These are phyloP conservation scores for Morpho achilles DNA, from an alignment of 2,888 invertebrate species.

Conservation along the genomic window DNA sequence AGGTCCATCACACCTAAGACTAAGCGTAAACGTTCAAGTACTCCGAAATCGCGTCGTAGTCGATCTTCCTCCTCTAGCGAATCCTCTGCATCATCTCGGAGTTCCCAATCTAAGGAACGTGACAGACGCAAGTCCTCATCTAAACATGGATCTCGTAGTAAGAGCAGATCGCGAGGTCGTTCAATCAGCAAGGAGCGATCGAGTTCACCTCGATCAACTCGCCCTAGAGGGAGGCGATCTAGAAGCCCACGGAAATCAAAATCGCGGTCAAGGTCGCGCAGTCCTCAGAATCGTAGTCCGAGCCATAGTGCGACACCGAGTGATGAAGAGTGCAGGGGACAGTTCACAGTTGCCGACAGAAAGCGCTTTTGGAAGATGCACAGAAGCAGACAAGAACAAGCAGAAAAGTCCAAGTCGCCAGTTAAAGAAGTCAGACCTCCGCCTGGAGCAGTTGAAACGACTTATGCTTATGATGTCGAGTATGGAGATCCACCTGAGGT, in stretches of 20 bases:
- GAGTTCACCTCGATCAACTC: conserved; percentile 14
- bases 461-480: conserved; percentile 55
- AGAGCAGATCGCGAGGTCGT: conserved; percentile 44
- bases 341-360: conserved; percentile 69
- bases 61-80: conserved; percentile 36
- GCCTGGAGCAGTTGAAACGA: conserved; percentile 59
- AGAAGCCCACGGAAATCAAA: conserved; percentile 41
- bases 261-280: conserved; percentile 48
- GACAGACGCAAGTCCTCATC: conserved; percentile 36
- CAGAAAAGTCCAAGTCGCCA: conserved; percentile 47
- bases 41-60: conserved; percentile 32
- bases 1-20: conserved; percentile 42
- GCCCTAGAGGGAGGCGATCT: conserved; percentile 35
- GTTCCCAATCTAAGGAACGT: conserved; percentile 43
- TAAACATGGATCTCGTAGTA: conserved; percentile 45
- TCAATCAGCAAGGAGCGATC: conserved; percentile 33
- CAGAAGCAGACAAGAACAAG: conserved; percentile 50
- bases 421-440: conserved; percentile 62
- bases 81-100: conserved; percentile 42
- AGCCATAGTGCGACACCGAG: conserved; percentile 47
- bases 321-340: conserved; percentile 65
- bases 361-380: conserved; percentile 70
- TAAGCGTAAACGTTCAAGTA: conserved; percentile 36
- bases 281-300: conserved; percentile 45
- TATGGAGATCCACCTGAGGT: conserved; percentile 70